Evolutionary conservation across 2,113 vertebrate species (phyloP), one percentile per base, ranked within the genome.

Genomic region (Dinomys branickii): DNA sequence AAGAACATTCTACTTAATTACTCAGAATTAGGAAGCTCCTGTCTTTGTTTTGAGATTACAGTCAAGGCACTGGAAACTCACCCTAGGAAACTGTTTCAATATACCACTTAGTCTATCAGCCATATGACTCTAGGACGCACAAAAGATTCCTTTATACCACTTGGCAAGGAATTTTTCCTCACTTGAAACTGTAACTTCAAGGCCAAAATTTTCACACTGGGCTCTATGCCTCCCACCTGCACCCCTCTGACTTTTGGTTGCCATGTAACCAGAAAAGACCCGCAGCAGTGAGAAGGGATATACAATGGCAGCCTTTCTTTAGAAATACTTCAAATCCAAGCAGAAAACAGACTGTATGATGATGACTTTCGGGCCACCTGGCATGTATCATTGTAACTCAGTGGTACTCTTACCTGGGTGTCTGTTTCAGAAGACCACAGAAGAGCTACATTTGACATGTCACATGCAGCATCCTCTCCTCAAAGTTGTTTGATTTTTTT

Each of bases 101-200:
- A 0, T 24, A 85, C 81, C 84, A 54, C 61, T 90, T 90, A 85
- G 95, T 83, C 71, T 85, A 50, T 77, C 88, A 88, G 78, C 44
- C 78, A 63, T 75, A 80, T 0, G 63, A 90, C 81, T 93, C 58
- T 54, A n/a, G 4, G 90, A 65, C 59, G 88, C 81, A 96, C 73
- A 96, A 67, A 94, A 83, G 63, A 58, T 59, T 83, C 80, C 67
- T 97, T 91, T 41, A 85, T 93, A 63, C 67, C 84, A 85, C 35
- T 7, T 78, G 83, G 89, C 38, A 91, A 96, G 95, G 88, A 92
- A 94, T 84, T 52, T 90, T 85, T 96, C 93, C 71, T 65, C 91
- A 82, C 41, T 88, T 94, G 89, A 86, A 97, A 88, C 80, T 90
- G n/a, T n/a, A 88, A 96, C 92, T 92, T 96, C 84, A 94, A 96